These are phyloP conservation scores for Plecotus auritus DNA, from an alignment of 2,113 vertebrate species.

Conservation along the genomic window DNA sequence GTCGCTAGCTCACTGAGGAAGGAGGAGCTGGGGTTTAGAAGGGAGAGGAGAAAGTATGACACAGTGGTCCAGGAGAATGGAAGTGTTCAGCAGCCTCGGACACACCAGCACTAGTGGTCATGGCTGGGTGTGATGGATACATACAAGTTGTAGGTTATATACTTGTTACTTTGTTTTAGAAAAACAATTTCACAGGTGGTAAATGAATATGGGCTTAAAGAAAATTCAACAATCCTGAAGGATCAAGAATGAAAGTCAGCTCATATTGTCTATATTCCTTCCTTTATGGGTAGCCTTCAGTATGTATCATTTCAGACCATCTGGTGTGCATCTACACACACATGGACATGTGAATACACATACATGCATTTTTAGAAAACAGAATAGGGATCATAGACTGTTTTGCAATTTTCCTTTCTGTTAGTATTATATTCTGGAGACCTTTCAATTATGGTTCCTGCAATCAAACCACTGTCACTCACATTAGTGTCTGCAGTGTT, in stretches of 20 bases:
- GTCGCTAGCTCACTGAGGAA: no score
- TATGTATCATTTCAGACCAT: no score
- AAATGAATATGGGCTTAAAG: not conserved
- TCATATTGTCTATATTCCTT: accelerated
- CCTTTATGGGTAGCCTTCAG: not conserved
- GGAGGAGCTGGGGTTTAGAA: no score
- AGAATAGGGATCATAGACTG: not conserved
- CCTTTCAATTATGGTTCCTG: not conserved
- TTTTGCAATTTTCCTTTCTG: not conserved
- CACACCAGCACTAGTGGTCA: not conserved
- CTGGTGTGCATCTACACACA: not conserved
- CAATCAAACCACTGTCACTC: accelerated
- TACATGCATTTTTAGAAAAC: not conserved
- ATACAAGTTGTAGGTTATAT: accelerated
- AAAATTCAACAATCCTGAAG: no score
- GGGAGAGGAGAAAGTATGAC: not conserved
- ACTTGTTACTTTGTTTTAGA: not conserved
- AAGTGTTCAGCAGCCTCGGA: not conserved
- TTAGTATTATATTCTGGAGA: not conserved
- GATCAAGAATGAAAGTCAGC: no score
- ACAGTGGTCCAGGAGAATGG: not conserved
- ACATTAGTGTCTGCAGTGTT: accelerated
- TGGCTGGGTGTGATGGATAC: not conserved
- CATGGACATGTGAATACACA: not conserved
- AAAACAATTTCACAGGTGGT: not conserved